phyloP scores from a whole-genome alignment of 2,113 vertebrate species.

The Phaetusa simplex region DNA sequence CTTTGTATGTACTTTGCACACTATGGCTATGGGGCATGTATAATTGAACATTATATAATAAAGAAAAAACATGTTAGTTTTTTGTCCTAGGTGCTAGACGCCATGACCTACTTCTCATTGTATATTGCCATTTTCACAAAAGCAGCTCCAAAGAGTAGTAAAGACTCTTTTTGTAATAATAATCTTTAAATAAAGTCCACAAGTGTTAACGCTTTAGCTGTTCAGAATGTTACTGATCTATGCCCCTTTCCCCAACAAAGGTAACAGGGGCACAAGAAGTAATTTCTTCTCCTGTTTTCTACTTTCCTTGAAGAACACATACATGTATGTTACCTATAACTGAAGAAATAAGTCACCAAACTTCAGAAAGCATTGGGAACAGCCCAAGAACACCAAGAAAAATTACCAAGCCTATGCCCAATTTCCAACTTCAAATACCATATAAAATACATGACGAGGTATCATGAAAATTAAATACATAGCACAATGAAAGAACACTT shows the following conservation, averaged over 20 bases:
- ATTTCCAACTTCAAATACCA: background rate
- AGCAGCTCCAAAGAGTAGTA: background rate
- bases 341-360: background rate
- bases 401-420: background rate
- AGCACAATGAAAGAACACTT: background rate
- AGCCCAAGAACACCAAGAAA: background rate
- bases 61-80: background rate
- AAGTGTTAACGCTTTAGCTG: background rate
- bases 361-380: background rate
- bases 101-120: background rate
- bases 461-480: background rate
- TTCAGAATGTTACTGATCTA: background rate
- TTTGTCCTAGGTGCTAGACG: background rate
- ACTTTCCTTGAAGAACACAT: background rate
- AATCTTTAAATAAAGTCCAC: background rate
- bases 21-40: background rate
- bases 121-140: background rate
- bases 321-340: background rate
- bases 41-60: background rate
- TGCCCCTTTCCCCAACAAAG: background rate
- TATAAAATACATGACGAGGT: background rate
- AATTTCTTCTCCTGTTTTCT: background rate
- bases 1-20: background rate
- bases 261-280: background rate
- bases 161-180: background rate